Percentiles rank a stretch among this genome's conserved stretches.
Evolutionary conservation across 2,888 invertebrate species (phyloP).

Genomic region (Dromius quadrimaculatus): DNA sequence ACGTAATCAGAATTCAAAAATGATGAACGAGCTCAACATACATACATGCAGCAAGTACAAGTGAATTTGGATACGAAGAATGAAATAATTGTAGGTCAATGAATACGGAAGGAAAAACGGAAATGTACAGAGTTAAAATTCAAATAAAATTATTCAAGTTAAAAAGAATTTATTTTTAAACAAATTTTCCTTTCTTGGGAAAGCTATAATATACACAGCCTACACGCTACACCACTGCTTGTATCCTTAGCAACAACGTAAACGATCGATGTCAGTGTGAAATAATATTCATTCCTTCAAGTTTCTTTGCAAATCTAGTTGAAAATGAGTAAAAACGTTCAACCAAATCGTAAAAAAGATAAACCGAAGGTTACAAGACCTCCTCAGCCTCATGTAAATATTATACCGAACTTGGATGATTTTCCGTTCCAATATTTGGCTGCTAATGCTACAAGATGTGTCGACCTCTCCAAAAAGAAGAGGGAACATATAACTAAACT

Average conservation of each 20-base stretch:
- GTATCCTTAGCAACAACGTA: constrained; percentile 18
- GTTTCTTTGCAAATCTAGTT: neutral
- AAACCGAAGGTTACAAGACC: too few relatives aligned
- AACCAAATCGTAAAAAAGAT: constrained; percentile 8
- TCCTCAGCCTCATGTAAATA: too few relatives aligned
- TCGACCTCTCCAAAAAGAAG: neutral
- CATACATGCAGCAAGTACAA: neutral
- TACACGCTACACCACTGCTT: neutral
- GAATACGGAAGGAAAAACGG: too few relatives aligned
- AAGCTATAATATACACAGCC: too few relatives aligned
- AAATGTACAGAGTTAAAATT: too few relatives aligned
- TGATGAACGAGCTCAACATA: neutral
- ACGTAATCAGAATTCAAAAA: neutral
- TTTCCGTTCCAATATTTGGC: constrained; percentile 8
- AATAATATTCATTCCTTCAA: constrained; percentile 5
- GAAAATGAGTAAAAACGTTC: constrained; percentile 2
- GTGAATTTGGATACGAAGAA: neutral
- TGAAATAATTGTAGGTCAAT: too few relatives aligned
- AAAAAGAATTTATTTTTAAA: too few relatives aligned
- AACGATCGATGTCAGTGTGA: constrained; percentile 33
- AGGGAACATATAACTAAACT: constrained; percentile 2
- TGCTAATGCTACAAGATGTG: constrained; percentile 5
- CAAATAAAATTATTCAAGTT: too few relatives aligned
- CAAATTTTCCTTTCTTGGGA: too few relatives aligned
- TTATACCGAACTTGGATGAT: constrained; percentile 1